These are phyloP conservation scores for Molossus alvarezi DNA, from an alignment of 2,797 vertebrate genomes.

Conservation along the genomic window DNA sequence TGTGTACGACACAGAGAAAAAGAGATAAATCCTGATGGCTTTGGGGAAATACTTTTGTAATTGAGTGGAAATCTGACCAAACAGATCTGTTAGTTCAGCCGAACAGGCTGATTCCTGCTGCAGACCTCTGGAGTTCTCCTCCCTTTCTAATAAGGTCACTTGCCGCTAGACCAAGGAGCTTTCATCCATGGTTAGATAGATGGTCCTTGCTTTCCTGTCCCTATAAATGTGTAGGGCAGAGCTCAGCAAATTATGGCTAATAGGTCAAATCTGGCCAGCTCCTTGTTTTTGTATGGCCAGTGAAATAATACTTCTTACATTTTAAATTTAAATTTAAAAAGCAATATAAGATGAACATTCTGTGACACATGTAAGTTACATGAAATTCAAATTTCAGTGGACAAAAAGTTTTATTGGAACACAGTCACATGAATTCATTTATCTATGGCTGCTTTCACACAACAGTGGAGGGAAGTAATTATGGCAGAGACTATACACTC, in stretches of 20 bases:
- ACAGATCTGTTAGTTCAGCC: background rate
- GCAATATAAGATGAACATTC: background rate
- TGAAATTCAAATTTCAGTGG: background rate
- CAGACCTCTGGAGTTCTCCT: too few relatives aligned
- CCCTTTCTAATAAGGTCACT: background rate
- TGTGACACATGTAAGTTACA: background rate
- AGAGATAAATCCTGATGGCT: background rate
- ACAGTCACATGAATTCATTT: background rate
- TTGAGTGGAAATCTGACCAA: background rate
- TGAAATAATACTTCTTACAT: background rate
- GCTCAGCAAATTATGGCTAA: background rate
- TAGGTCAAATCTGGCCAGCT: background rate
- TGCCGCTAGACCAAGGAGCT: background rate
- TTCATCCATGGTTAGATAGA: background rate
- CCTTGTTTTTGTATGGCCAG: background rate
- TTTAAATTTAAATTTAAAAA: slow-evolving; percentile 36
- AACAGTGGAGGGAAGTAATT: background rate
- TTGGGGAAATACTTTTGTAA: background rate
- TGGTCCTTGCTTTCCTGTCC: background rate
- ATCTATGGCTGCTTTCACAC: background rate
- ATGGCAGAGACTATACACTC: background rate
- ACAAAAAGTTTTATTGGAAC: background rate
- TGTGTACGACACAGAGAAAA: background rate
- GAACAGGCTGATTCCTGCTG: background rate
- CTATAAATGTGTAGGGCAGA: background rate